A percentile compares a stretch with the other conserved stretches of the same genome.
These are phyloP conservation scores for Tachystola acroxantha DNA, from an alignment of 2,888 invertebrate species.

Conservation along the genomic window DNA sequence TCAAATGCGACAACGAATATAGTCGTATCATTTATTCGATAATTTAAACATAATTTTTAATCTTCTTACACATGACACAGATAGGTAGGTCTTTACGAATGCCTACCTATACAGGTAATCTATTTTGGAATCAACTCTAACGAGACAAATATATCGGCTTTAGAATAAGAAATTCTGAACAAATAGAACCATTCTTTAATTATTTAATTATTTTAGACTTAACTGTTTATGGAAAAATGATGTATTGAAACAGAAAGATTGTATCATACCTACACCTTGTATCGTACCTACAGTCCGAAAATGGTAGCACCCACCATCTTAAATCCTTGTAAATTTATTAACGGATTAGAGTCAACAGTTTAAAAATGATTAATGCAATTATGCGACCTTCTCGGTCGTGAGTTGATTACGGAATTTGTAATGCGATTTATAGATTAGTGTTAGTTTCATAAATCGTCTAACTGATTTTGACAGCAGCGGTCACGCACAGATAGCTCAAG, in stretches of 20 bases:
- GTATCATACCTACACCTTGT: too few relatives aligned
- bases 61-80: slow-evolving; percentile 9
- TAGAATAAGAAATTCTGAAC: too few relatives aligned
- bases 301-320: too few relatives aligned
- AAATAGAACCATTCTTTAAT: too few relatives aligned
- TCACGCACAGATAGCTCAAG: slow-evolving; percentile 13
- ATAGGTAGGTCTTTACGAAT: too few relatives aligned
- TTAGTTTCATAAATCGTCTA: slow-evolving; percentile 11
- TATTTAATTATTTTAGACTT: too few relatives aligned
- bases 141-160: too few relatives aligned
- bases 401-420: slow-evolving; percentile 17
- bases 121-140: too few relatives aligned
- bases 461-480: slow-evolving; percentile 16
- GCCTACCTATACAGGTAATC: too few relatives aligned
- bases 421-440: slow-evolving; percentile 15
- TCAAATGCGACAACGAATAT: slow-evolving; percentile 29
- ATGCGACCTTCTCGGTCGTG: slow-evolving; percentile 12
- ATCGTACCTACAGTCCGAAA: too few relatives aligned
- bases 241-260: too few relatives aligned
- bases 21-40: slow-evolving; percentile 49
- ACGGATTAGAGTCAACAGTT: slow-evolving; percentile 26
- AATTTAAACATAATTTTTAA: slow-evolving; percentile 31
- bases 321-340: slow-evolving; percentile 17
- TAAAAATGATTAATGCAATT: slow-evolving; percentile 14
- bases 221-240: too few relatives aligned